Evolutionary conservation across 2,888 invertebrate species (phyloP).

Genomic region (Thysanoteuthis rhombus): DNA sequence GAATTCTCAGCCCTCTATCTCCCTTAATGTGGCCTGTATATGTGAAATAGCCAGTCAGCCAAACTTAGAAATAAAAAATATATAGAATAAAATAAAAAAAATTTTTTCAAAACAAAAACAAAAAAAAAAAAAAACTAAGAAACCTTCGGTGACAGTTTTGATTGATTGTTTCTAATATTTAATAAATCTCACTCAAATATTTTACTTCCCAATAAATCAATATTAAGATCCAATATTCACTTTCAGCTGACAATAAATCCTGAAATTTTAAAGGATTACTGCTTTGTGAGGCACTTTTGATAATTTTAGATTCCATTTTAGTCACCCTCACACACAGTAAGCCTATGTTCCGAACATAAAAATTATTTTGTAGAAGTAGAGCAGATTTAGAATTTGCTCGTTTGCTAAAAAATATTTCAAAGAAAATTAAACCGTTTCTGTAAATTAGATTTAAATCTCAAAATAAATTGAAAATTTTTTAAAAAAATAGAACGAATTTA

Average conservation of each 20-base stretch:
- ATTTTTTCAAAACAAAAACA: too few species aligned
- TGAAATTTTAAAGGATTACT: not conserved
- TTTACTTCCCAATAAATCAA: not conserved
- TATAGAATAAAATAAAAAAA: not conserved
- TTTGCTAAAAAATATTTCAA: not conserved
- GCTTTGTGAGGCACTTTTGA: not conserved
- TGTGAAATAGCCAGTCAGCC: not conserved
- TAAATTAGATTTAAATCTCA: not conserved
- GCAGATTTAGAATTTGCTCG: not conserved
- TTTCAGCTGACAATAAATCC: not conserved
- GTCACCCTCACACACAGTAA: not conserved
- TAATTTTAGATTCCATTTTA: not conserved
- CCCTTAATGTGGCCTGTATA: too few species aligned
- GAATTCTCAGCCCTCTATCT: too few species aligned
- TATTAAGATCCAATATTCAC: not conserved
- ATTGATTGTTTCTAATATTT: too few species aligned
- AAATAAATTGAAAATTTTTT: too few species aligned
- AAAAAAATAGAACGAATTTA: not conserved
- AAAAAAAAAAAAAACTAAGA: too few species aligned
- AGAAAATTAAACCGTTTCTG: not conserved
- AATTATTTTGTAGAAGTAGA: not conserved
- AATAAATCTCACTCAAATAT: not conserved
- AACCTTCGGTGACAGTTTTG: too few species aligned
- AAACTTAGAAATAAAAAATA: not conserved
- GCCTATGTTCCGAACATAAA: not conserved